Evolutionary conservation across 1,140 invertebrate genomes (phyloP).

Genomic region (Sarcophaga peregrina): DNA sequence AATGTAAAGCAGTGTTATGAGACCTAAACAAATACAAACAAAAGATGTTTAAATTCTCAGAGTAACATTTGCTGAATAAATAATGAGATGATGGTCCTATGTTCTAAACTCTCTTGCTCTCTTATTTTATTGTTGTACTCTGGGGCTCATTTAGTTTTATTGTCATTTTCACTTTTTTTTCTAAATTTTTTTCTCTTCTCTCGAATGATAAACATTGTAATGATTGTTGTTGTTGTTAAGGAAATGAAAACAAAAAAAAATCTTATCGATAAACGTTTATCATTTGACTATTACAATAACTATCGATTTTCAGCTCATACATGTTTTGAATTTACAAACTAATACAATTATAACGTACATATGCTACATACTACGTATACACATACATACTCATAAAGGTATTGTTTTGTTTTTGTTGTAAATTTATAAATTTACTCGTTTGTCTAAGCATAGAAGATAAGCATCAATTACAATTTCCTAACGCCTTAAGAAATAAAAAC

Average conservation of each 20-base stretch:
- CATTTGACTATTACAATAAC: not conserved
- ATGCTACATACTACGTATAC: too few species aligned
- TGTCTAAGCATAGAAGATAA: not conserved
- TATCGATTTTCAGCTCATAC: slow-evolving; percentile 10
- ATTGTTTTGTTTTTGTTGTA: not conserved
- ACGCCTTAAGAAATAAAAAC: not conserved
- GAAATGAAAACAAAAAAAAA: not conserved
- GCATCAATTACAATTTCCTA: slow-evolving; percentile 15
- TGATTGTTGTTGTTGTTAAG: too few species aligned
- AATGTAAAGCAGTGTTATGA: not conserved
- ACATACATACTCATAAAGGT: not conserved
- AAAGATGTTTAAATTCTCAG: slow-evolving; percentile 15
- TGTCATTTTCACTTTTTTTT: not conserved
- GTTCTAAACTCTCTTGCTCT: not conserved
- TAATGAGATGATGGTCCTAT: not conserved
- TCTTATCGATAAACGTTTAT: slow-evolving; percentile 11
- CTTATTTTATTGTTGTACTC: not conserved
- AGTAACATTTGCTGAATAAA: slow-evolving; percentile 10
- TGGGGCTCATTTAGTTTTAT: not conserved
- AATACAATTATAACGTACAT: not conserved
- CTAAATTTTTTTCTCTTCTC: too few species aligned
- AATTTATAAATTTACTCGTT: not conserved
- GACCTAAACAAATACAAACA: slow-evolving; percentile 15
- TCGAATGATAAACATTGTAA: not conserved
- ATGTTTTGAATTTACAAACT: not conserved